Percentiles rank a stretch among this genome's conserved stretches.
phyloP scores from a whole-genome alignment of 2,888 invertebrate species.

The Tenthredo distinguenda region DNA sequence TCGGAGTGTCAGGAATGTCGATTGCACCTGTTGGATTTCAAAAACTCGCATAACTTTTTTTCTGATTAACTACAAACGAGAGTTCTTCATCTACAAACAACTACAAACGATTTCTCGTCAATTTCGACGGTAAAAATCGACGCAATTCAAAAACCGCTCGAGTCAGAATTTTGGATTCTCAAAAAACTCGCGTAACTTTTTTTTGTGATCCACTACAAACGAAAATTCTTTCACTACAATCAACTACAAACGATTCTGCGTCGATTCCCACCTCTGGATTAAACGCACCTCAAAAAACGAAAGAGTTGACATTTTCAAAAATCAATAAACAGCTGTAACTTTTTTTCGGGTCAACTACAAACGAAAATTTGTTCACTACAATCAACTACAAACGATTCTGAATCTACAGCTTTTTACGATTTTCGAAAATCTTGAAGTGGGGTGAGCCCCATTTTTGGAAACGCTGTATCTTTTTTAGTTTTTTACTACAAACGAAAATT shows the following conservation, averaged over 20 bases:
- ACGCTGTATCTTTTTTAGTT: no score
- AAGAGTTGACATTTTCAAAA: background rate
- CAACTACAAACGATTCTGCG: conserved; percentile 9
- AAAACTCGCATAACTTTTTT: no score
- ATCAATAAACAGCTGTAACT: background rate
- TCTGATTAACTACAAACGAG: no score
- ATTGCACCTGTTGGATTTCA: background rate
- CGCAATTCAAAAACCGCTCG: no score
- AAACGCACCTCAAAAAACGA: background rate
- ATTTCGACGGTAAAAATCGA: no score
- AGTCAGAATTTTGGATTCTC: no score
- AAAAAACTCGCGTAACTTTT: no score
- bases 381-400: background rate
- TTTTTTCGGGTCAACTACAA: background rate
- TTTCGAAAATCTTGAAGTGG: no score
- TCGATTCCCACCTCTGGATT: background rate
- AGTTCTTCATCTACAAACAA: no score
- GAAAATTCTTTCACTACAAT: background rate
- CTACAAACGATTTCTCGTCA: no score
- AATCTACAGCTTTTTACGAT: no score
- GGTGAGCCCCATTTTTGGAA: no score
- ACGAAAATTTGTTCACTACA: conserved; percentile 4
- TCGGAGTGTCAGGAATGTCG: background rate
- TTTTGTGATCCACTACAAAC: background rate
- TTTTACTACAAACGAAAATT: conserved; percentile 2